These are phyloP conservation scores for Sebastes minor DNA, from an alignment of 2,797 vertebrate species.

Conservation along the genomic window DNA sequence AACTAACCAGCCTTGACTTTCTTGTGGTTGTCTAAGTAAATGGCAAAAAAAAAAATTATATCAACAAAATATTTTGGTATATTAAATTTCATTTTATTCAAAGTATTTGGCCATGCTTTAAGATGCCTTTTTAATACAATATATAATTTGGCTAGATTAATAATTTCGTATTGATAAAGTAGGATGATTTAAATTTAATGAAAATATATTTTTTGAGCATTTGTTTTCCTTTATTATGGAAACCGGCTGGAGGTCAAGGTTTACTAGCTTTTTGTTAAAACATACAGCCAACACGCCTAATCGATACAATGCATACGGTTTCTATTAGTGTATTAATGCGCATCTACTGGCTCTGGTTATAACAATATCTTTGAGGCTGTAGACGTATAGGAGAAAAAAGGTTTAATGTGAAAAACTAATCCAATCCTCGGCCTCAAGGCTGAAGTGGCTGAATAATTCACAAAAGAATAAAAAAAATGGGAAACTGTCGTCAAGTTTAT, in stretches of 20 bases:
- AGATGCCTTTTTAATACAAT: neutral
- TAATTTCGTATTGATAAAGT: neutral
- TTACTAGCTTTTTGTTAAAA: neutral
- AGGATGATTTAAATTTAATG: neutral
- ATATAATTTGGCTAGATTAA: neutral
- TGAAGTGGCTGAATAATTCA: neutral
- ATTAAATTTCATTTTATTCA: neutral
- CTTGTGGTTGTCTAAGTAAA: neutral
- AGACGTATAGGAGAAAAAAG: neutral
- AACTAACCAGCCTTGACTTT: neutral
- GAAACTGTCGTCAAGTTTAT: neutral
- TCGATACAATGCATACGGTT: neutral
- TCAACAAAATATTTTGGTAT: neutral
- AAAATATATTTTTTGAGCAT: neutral
- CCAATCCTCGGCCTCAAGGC: neutral
- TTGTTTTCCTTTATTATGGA: neutral
- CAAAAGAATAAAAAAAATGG: neutral
- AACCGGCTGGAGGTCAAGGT: neutral
- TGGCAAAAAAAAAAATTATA: neutral
- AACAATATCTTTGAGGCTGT: neutral
- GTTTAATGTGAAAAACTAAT: slow-evolving; percentile 11
- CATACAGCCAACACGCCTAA: neutral
- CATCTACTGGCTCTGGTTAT: neutral
- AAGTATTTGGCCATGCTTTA: neutral
- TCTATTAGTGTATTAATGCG: neutral